Base-by-base conservation (phyloP, 30 jellyfish, hydroid and myxozoan genomes). In the Chironex yamaguchii region DNA sequence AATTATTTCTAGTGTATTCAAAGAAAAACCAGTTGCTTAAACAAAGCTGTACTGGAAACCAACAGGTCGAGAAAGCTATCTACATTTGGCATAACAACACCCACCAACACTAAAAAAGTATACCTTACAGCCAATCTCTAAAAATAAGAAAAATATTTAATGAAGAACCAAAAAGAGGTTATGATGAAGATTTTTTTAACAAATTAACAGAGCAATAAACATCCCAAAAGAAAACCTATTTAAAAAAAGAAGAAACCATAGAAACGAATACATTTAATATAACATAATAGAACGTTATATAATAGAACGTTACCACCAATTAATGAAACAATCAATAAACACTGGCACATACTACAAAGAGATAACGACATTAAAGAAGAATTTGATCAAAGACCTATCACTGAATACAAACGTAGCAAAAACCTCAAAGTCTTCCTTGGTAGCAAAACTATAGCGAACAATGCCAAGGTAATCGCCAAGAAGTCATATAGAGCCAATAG, bases 1-100 rank as follows among this genome's bases (percentile, higher is more conserved):
- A 50, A 2, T 67, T 78, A 29, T 83, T 83, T 81, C 80, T 83
- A 17, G 93, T 67, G 71, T 42, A 76, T 25, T 12, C n/a, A 2
- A 64, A 81, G 20, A 29, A 48, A 9, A 81, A 65, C 30, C 52
- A 48, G 20, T 64, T 63, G 30, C 42, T n/a, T n/a, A 12, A 49
- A 81, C 91, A 14, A 34, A 67, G 31, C 75, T 63, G 3, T 34
- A 64, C 49, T 21, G 20, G 21, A 69, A 81, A 67, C 86, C 85
- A n/a, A 34, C 90, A 2, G 84, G 36, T 34, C 33, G 76, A 26
- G 76, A 70, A 17, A 81, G 49, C 76, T 51, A 51, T 49, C 76
- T 81, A 2, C 86, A 62, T 36, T 81, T 81, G 32, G 49, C 42
- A 30, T 66, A 28, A 1, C 88, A 72, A 72, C n/a, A n/a, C n/a